Evolutionary conservation across 2,888 invertebrate species (phyloP).

Genomic region (Epinotia ramella): DNA sequence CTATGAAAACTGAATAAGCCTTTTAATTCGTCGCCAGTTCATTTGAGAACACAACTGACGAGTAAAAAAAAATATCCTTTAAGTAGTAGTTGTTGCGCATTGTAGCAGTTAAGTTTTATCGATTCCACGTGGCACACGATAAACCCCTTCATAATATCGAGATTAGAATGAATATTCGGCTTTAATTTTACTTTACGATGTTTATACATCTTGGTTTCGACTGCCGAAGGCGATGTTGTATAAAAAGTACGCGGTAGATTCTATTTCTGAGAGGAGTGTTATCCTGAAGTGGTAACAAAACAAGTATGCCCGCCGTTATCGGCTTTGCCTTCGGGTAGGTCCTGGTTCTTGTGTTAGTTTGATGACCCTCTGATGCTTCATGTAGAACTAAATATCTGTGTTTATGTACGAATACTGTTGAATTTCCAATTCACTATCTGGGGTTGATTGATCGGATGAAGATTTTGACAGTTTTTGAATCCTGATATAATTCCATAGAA

Average conservation of each 20-base stretch:
- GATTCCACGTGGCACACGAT: conserved; percentile 66
- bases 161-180: conserved; percentile 56
- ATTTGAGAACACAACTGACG: background rate
- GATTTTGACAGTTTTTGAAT: background rate
- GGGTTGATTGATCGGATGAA: background rate
- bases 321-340: conserved; percentile 68
- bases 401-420: conserved; percentile 22
- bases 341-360: conserved; percentile 52
- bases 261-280: conserved; percentile 41
- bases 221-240: conserved; percentile 10
- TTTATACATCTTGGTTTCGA: conserved; percentile 68
- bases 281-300: conserved; percentile 36
- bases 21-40: conserved; percentile 1
- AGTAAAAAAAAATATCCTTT: conserved; percentile 4
- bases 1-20: background rate
- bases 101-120: conserved; percentile 59
- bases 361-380: conserved; percentile 52
- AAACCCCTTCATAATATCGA: conserved; percentile 52
- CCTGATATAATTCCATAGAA: too few relatives aligned
- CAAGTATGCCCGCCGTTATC: conserved; percentile 49
- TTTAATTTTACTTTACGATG: conserved; percentile 66
- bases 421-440: conserved; percentile 40
- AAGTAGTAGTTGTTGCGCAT: background rate
- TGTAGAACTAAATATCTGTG: conserved; percentile 46
- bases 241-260: conserved; percentile 16